Evolutionary conservation across 2,888 invertebrate species (phyloP).

Genomic region (Podabrus alpinus): DNA sequence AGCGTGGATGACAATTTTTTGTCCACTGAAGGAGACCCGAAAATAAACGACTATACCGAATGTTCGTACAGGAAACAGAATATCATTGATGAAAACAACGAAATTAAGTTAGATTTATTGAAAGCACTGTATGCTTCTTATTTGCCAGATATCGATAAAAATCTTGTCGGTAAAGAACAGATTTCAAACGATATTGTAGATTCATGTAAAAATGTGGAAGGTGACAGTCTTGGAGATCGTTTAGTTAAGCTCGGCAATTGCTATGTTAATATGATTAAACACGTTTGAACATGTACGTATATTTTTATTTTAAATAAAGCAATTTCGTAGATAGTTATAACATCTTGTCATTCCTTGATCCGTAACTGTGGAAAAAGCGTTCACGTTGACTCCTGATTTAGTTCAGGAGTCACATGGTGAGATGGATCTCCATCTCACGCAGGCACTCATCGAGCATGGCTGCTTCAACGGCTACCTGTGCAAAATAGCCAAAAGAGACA

Average conservation of each 20-base stretch:
- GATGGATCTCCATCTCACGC: too few species aligned
- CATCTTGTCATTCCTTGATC: too few species aligned
- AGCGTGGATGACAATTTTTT: neutral
- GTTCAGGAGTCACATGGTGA: too few species aligned
- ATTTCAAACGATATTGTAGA: neutral
- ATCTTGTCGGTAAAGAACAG: neutral
- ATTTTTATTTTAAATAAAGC: neutral
- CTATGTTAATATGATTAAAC: neutral
- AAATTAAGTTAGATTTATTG: neutral
- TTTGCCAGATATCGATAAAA: neutral
- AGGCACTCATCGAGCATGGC: too few species aligned
- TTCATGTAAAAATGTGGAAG: neutral
- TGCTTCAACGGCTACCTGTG: too few species aligned
- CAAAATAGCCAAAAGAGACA: too few species aligned
- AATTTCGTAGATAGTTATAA: too few species aligned
- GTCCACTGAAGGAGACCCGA: neutral
- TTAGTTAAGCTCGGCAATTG: neutral
- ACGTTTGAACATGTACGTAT: neutral
- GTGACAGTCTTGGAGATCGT: neutral
- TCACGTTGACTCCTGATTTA: too few species aligned
- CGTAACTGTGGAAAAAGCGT: too few species aligned
- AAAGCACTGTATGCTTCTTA: neutral
- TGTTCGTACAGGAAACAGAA: neutral
- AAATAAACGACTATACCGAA: neutral
- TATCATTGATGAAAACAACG: neutral